Evolutionary conservation across 2,797 vertebrate genomes (phyloP), one percentile per base, ranked within the genome.

Genomic region (Pseudochaenichthys georgianus): DNA sequence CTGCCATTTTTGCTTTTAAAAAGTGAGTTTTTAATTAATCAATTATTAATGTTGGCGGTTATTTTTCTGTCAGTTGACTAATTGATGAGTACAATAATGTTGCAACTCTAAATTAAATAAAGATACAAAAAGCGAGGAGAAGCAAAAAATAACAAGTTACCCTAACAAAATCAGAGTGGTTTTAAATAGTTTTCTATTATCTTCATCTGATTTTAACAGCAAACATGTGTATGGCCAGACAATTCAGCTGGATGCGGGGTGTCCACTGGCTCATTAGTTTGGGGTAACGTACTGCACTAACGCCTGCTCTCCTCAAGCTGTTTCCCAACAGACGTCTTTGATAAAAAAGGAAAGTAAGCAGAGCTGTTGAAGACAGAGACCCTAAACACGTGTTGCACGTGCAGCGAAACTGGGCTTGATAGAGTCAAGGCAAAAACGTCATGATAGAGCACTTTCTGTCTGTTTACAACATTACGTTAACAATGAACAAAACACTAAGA

Each of bases 221-320:
- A 51, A 51, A 70, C 46, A 52, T 6, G 3, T 43, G 45, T 15
- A 31, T 4, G 9, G 5, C 0, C 21, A 42, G 31, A 54, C 34
- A 31, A 1, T 48, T 51, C 31, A 46, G 21, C 46, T 72, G 59
- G 42, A 53, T 75, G 62, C 28, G 41, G 59, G 48, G 23, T 50
- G 12, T 46, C 7, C 1, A 48, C 15, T 31, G 23, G 54, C 41
- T 74, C 47, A 54, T 70, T 61, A 47, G 43, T 43, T 48, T 42
- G 16, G 5, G 13, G 12, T 60, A 67, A 74, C 16, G 45, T 47
- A 15, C 13, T 38, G 43, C 41, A 11, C 21, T 16, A 42, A 50
- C 80, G 68, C 67, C 80, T 78, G 77, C 65, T 53, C 51, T 55
- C n/a, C 42, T 64, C 60, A 13, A 51, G 23, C 64, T 11, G 50